A percentile compares a stretch with the other conserved stretches of the same genome.
phyloP scores from a whole-genome alignment of 2,797 vertebrate species.

The Lithobates pipiens region DNA sequence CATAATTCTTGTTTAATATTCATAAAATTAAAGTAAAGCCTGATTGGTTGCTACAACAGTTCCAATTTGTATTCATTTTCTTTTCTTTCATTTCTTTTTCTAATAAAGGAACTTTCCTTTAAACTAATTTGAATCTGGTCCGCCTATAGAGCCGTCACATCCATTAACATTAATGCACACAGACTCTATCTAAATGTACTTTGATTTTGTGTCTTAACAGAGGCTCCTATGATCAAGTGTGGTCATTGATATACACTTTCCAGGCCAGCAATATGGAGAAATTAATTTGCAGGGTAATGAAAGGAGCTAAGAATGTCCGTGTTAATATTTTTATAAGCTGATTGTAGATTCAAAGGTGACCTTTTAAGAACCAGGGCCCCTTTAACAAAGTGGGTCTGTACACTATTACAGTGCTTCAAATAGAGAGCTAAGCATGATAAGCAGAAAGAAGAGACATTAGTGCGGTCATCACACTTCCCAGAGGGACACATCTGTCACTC shows the following conservation, averaged over 20 bases:
- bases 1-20: too few relatives aligned
- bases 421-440: not conserved
- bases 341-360: constrained; percentile 14
- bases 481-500: constrained; percentile 49
- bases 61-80: too few relatives aligned
- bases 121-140: too few relatives aligned
- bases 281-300: not conserved
- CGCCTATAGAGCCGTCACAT: too few relatives aligned
- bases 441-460: constrained; percentile 21
- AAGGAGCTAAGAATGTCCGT: not conserved
- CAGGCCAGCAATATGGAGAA: not conserved
- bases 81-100: too few relatives aligned
- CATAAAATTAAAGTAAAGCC: too few relatives aligned
- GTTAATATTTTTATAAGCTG: constrained; percentile 1
- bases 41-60: too few relatives aligned
- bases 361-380: not conserved
- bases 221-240: not conserved
- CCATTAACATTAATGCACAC: too few relatives aligned
- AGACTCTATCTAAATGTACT: not conserved
- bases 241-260: not conserved
- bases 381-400: constrained; percentile 8
- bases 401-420: not conserved
- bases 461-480: constrained; percentile 39
- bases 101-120: too few relatives aligned
- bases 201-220: not conserved